Percentiles rank a stretch among this genome's conserved stretches.
Evolutionary conservation across 2,888 invertebrate genomes (phyloP).

Genomic region (Drosophila birchii): DNA sequence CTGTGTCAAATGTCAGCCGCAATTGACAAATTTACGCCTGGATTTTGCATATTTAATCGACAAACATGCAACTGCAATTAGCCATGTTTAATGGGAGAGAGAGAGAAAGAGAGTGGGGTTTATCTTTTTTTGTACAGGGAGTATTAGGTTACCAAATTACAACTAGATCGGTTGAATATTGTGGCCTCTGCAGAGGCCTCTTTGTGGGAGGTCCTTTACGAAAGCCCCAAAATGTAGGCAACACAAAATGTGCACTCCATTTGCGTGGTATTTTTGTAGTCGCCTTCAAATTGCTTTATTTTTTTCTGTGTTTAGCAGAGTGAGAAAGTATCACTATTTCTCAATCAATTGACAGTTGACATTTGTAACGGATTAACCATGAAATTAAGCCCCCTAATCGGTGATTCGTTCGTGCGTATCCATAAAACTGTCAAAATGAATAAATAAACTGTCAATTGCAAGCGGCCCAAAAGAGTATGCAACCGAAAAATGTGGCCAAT

Average conservation of each 20-base stretch:
- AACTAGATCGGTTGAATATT: neutral
- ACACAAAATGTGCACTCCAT: neutral
- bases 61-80: constrained; percentile 63
- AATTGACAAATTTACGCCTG: constrained; percentile 50
- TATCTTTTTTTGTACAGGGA: neutral
- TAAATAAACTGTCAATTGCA: constrained; percentile 50
- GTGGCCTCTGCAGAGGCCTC: neutral
- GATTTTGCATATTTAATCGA: constrained; percentile 54
- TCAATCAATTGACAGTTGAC: constrained; percentile 65
- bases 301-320: neutral
- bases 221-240: neutral
- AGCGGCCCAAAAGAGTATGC: constrained; percentile 26
- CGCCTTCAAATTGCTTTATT: neutral
- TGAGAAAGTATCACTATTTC: constrained; percentile 1
- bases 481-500: constrained; percentile 35
- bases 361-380: constrained; percentile 69
- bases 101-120: neutral
- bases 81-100: constrained; percentile 22
- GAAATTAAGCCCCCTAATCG: constrained; percentile 57
- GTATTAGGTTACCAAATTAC: neutral
- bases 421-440: constrained; percentile 59
- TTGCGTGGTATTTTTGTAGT: neutral
- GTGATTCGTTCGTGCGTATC: constrained; percentile 54
- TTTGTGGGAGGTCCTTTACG: neutral
- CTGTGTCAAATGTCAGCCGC: constrained; percentile 60